Conservation (phyloP, 2,113 vertebrate species). For the Scophthalmus maximus region DNA sequence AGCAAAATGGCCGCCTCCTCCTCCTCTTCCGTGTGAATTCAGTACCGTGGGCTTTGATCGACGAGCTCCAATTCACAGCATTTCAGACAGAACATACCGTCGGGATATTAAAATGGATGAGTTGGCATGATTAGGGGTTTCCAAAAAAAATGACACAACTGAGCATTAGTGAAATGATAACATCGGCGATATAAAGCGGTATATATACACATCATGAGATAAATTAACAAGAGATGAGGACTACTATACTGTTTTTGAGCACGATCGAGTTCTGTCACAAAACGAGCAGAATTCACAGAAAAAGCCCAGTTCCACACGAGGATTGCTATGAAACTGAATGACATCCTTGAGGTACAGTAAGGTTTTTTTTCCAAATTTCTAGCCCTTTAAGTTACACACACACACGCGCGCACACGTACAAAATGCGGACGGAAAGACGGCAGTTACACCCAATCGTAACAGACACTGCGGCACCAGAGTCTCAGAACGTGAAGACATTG, state of each 20-base stretch:
- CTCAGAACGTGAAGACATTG: constrained; percentile 18
- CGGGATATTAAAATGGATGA: background rate
- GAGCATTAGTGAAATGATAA: constrained; percentile 3
- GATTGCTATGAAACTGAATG: constrained; percentile 37
- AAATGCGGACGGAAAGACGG: constrained; percentile 55
- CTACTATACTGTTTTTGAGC: constrained; percentile 11
- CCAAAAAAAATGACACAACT: constrained; percentile 15
- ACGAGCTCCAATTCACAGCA: constrained; percentile 43
- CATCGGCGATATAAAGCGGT: constrained; percentile 8
- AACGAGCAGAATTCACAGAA: constrained; percentile 48
- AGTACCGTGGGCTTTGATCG: constrained; percentile 12
- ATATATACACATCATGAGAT: constrained; percentile 27
- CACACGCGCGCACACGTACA: too few relatives aligned
- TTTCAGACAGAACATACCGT: constrained; percentile 28
- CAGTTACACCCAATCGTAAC: constrained; percentile 38
- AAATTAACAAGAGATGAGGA: constrained; percentile 47
- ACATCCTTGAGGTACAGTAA: constrained; percentile 65
- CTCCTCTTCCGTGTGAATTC: background rate
- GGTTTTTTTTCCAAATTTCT: background rate
- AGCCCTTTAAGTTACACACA: constrained; percentile 68
- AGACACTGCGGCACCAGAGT: constrained; percentile 51
- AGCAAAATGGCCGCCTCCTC: constrained; percentile 10
- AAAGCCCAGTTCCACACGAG: constrained; percentile 17
- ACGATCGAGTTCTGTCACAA: constrained; percentile 18
- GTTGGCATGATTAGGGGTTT: constrained; percentile 12